Evolutionary conservation across 2,113 vertebrate genomes (phyloP).

Genomic region (Nibea coibor): DNA sequence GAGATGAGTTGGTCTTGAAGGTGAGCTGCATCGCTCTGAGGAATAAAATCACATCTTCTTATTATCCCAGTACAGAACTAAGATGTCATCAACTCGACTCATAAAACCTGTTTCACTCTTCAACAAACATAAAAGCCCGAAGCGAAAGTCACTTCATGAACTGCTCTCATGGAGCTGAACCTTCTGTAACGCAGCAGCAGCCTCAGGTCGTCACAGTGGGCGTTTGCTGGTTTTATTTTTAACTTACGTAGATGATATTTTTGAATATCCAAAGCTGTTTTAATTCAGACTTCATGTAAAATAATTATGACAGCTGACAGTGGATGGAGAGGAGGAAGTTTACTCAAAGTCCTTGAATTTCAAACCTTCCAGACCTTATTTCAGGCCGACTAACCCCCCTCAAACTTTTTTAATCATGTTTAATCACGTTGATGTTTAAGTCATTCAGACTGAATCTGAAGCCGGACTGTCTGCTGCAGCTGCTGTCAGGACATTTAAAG

Average conservation of each 20-base stretch:
- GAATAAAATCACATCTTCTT: not conserved
- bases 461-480: no score
- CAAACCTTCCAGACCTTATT: no score
- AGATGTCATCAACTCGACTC: not conserved
- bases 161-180: no score
- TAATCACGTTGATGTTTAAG: conserved; percentile 9
- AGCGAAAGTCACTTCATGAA: not conserved
- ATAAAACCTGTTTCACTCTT: not conserved
- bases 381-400: not conserved
- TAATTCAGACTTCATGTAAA: not conserved
- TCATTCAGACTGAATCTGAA: conserved; percentile 5
- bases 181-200: no score
- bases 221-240: not conserved
- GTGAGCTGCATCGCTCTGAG: not conserved
- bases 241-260: no score
- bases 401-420: conserved; percentile 1
- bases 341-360: not conserved
- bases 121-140: not conserved
- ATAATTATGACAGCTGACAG: not conserved
- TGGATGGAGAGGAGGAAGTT: no score
- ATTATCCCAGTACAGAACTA: no score
- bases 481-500: conserved; percentile 40
- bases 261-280: no score
- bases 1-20: not conserved
- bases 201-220: not conserved